Conservation (phyloP, 2,888 invertebrate species). For the Hedya salicella region DNA sequence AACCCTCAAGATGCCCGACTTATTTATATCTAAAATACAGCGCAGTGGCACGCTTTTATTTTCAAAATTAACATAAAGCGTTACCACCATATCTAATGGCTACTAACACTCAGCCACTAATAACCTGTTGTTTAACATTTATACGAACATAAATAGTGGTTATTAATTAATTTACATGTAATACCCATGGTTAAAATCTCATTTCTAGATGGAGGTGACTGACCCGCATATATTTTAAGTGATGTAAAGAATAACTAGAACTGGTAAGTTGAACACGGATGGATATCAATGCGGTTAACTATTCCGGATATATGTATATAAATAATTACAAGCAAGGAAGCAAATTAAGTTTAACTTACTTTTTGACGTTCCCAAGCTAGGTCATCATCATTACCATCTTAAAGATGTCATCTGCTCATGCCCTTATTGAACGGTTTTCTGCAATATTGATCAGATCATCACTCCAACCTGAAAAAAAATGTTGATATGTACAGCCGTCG, state of each 20-base stretch:
- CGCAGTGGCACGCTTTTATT: neutral
- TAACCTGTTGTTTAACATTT: slow-evolving; percentile 51
- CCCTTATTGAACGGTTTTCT: too few species aligned
- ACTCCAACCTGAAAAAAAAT: too few species aligned
- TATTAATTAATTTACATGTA: slow-evolving; percentile 82
- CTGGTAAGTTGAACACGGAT: slow-evolving; percentile 30
- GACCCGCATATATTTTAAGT: slow-evolving; percentile 54
- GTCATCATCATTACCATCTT: too few species aligned
- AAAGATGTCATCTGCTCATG: too few species aligned
- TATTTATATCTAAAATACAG: neutral
- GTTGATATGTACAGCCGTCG: too few species aligned
- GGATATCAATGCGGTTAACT: neutral
- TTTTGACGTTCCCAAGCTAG: too few species aligned
- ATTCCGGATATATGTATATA: too few species aligned
- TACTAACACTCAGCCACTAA: slow-evolving; percentile 43
- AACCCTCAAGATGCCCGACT: too few species aligned
- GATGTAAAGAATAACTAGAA: slow-evolving; percentile 52
- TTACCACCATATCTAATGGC: slow-evolving; percentile 26
- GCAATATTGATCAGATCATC: too few species aligned
- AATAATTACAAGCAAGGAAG: too few species aligned
- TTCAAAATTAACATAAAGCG: slow-evolving; percentile 25
- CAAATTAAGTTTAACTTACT: too few species aligned
- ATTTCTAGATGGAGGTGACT: slow-evolving; percentile 65
- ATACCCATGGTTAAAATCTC: slow-evolving; percentile 78
- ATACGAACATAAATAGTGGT: slow-evolving; percentile 57